phyloP scores from a whole-genome alignment of 2,888 invertebrate genomes.

The Drosophila bunnanda region DNA sequence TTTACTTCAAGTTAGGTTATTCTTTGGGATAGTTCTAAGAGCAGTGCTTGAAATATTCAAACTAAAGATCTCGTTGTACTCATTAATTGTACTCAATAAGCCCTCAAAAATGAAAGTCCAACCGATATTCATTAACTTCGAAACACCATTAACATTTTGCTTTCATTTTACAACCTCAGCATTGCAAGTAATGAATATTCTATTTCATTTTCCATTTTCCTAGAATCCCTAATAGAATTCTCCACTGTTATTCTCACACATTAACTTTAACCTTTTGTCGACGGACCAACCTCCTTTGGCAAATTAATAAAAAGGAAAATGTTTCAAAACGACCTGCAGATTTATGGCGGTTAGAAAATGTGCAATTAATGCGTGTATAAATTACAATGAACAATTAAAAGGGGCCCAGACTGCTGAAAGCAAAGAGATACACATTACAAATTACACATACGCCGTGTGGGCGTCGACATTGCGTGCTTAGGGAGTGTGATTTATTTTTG shows the following conservation, averaged over 20 bases:
- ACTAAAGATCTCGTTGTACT: too few species aligned
- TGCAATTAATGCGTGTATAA: constrained; percentile 56
- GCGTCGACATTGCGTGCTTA: constrained; percentile 73
- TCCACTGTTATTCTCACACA: constrained; percentile 23
- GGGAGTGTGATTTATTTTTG: constrained; percentile 73
- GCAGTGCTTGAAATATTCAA: not conserved
- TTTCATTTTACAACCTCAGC: not conserved
- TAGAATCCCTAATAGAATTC: constrained; percentile 34
- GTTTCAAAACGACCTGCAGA: constrained; percentile 43
- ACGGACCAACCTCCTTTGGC: constrained; percentile 30
- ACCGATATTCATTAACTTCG: not conserved
- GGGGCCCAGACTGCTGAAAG: constrained; percentile 15
- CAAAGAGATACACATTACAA: constrained; percentile 4
- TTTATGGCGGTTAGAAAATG: constrained; percentile 55
- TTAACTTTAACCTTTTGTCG: constrained; percentile 31
- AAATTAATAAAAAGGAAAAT: constrained; percentile 42
- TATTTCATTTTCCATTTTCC: constrained; percentile 2
- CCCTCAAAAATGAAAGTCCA: too few species aligned
- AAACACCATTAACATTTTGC: not conserved
- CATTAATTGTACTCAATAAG: too few species aligned
- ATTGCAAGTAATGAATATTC: constrained; percentile 21
- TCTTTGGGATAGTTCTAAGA: not conserved
- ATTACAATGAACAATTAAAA: constrained; percentile 50
- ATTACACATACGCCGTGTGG: constrained; percentile 56
- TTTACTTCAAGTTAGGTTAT: not conserved